phyloP scores from a whole-genome alignment of 2,113 vertebrate genomes.

The Pogonocichla stellata region DNA sequence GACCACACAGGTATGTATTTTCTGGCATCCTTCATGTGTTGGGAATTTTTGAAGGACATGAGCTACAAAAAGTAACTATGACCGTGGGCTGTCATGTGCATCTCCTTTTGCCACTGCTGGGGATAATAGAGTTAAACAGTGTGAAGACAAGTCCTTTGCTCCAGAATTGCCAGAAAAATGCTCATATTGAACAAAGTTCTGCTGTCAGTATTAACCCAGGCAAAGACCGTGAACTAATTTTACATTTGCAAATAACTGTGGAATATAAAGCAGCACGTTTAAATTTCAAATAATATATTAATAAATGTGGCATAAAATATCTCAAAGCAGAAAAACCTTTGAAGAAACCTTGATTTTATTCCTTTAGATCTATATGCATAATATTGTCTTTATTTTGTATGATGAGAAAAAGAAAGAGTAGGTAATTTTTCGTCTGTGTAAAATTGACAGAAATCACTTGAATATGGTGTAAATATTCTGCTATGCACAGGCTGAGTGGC shows the following conservation, averaged over 20 bases:
- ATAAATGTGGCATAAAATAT: neutral
- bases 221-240: neutral
- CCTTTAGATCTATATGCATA: neutral
- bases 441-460: neutral
- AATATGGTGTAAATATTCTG: slow-evolving; percentile 3
- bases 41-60: neutral
- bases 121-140: neutral
- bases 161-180: neutral
- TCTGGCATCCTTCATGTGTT: neutral
- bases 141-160: neutral
- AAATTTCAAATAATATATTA: neutral
- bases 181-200: neutral
- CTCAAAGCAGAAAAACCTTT: neutral
- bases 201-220: neutral
- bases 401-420: neutral
- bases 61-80: neutral
- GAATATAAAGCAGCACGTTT: neutral
- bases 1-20: neutral
- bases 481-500: neutral
- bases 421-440: neutral
- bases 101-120: neutral
- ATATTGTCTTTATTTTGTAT: neutral
- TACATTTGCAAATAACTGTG: neutral
- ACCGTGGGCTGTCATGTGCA: fast-evolving
- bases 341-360: neutral